These are phyloP conservation scores for Batillaria attramentaria DNA, from an alignment of 1,140 invertebrate species.

Conservation along the genomic window DNA sequence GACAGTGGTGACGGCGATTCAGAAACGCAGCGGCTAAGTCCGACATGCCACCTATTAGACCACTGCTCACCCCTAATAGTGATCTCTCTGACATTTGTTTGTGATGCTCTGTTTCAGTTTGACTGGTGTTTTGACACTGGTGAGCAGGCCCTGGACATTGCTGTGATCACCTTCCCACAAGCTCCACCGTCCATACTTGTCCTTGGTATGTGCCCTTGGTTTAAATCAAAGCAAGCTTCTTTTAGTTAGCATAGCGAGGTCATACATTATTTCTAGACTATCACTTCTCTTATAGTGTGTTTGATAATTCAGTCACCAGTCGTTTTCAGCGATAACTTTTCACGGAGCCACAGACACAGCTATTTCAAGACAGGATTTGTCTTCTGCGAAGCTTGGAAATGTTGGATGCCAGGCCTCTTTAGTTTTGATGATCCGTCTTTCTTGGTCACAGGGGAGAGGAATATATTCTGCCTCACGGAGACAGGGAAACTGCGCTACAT, in stretches of 20 bases:
- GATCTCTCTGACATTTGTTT: not conserved
- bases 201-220: conserved; percentile 82
- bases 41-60: too few species aligned
- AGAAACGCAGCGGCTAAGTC: too few species aligned
- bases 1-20: too few species aligned
- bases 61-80: too few species aligned
- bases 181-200: conserved; percentile 78
- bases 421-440: conserved; percentile 11
- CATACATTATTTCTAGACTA: not conserved
- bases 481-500: conserved; percentile 82
- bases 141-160: conserved; percentile 77
- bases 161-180: conserved; percentile 53
- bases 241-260: too few species aligned
- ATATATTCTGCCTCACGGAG: conserved; percentile 84
- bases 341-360: too few species aligned
- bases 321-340: not conserved
- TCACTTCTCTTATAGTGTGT: not conserved
- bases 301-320: not conserved
- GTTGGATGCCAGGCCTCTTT: too few species aligned
- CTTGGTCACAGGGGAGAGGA: conserved; percentile 72
- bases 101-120: conserved; percentile 61
- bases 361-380: not conserved
- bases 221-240: not conserved
- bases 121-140: conserved; percentile 86
- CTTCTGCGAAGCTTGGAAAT: not conserved